phyloP scores from a whole-genome alignment of 2,113 vertebrate species.

The Labrus mixtus region DNA sequence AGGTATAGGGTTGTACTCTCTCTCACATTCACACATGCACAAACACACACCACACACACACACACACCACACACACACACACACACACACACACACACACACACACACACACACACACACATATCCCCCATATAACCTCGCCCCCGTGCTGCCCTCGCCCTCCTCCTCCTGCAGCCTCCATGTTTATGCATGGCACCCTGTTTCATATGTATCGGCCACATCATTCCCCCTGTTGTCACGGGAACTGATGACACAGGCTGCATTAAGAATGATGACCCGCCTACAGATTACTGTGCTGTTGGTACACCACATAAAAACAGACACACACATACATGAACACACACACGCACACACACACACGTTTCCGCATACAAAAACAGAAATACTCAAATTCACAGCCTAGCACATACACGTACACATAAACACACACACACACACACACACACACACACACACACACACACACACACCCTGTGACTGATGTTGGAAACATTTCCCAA shows the following conservation, averaged over 20 bases:
- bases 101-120: slow-evolving; percentile 40
- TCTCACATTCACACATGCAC: slow-evolving; percentile 1
- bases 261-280: slow-evolving; percentile 99
- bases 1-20: slow-evolving; percentile 73
- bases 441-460: slow-evolving; percentile 1
- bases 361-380: slow-evolving; percentile 29
- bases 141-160: slow-evolving; percentile 86
- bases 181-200: slow-evolving; percentile 99
- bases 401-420: slow-evolving; percentile 12
- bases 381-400: slow-evolving; percentile 2
- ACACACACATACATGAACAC: slow-evolving; percentile 31
- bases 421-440: slow-evolving; percentile 28
- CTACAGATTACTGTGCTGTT: slow-evolving; percentile 97
- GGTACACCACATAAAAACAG: slow-evolving; percentile 78
- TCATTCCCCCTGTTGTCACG: slow-evolving; percentile 98
- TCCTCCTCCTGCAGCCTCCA: slow-evolving; percentile 78
- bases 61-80: slow-evolving; percentile 42
- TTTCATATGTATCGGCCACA: slow-evolving; percentile 99
- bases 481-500: slow-evolving; percentile 67
- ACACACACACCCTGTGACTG: slow-evolving; percentile 34
- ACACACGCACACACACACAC: slow-evolving; percentile 34
- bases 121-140: slow-evolving; percentile 84
- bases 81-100: slow-evolving; percentile 1
- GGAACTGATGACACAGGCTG: slow-evolving; percentile 99
- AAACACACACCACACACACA: slow-evolving; percentile 19